Evolutionary conservation across 2,797 vertebrate genomes (phyloP).

Genomic region (Myiotriccus ornatus): DNA sequence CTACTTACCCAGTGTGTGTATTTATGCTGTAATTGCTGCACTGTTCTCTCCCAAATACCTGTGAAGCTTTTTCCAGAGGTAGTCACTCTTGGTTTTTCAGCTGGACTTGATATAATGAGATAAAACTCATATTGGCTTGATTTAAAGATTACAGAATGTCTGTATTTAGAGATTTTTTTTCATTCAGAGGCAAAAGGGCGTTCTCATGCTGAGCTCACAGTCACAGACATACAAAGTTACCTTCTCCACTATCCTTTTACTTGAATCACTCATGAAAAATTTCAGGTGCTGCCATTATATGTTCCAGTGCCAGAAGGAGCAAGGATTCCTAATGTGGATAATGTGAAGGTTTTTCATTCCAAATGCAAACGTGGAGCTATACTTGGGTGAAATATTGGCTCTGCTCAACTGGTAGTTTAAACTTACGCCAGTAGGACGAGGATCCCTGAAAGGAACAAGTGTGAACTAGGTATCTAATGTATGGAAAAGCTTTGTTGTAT

Average conservation of each 20-base stretch:
- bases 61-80: not conserved
- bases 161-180: not conserved
- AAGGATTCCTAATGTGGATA: not conserved
- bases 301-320: not conserved
- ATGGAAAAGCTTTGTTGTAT: not conserved
- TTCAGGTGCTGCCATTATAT: not conserved
- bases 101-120: not conserved
- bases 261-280: not conserved
- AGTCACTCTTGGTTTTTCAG: not conserved
- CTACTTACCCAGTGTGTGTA: fast-evolving
- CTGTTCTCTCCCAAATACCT: not conserved
- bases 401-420: not conserved
- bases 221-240: not conserved
- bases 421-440: not conserved
- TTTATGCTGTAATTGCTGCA: not conserved
- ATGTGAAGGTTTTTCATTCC: not conserved
- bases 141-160: not conserved
- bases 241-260: not conserved
- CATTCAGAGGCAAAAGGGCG: not conserved
- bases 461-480: not conserved
- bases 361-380: not conserved
- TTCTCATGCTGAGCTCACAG: not conserved
- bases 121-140: not conserved
- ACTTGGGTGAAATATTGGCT: not conserved
- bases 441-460: not conserved